phyloP scores from a whole-genome alignment of 2,113 vertebrate genomes.

The Amazona guildingii region DNA sequence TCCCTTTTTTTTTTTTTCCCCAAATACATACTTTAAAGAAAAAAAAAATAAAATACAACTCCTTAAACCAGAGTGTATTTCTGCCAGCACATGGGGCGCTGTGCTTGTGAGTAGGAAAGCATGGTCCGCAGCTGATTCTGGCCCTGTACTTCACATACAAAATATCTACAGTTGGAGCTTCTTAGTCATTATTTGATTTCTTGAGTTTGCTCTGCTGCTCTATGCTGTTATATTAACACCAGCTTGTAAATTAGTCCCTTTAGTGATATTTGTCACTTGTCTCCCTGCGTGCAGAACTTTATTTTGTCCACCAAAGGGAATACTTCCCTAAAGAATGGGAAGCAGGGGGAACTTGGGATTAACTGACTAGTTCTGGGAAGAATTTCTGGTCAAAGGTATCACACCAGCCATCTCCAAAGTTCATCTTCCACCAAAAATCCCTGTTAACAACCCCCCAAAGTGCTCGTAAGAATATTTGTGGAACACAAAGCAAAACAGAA shows the following conservation, averaged over 20 bases:
- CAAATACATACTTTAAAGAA: background rate
- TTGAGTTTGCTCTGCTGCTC: background rate
- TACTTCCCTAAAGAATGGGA: background rate
- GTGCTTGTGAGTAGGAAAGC: background rate
- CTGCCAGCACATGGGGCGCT: background rate
- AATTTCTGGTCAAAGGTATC: background rate
- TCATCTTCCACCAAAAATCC: background rate
- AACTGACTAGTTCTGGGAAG: background rate
- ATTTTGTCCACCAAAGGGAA: background rate
- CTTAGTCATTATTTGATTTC: background rate
- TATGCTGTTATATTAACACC: background rate
- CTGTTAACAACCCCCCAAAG: background rate
- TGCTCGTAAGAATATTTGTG: background rate
- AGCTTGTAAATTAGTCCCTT: background rate
- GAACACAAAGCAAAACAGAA: background rate
- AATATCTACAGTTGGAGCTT: background rate
- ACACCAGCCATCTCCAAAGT: background rate
- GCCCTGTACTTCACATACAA: accelerated
- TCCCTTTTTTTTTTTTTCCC: background rate
- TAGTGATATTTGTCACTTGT: background rate
- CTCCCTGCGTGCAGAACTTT: background rate
- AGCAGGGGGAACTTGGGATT: background rate
- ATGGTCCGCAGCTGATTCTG: background rate
- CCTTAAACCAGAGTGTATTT: background rate
- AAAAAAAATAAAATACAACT: background rate